Conservation (phyloP, 2,113 vertebrate species). For the Chamaea fasciata region DNA sequence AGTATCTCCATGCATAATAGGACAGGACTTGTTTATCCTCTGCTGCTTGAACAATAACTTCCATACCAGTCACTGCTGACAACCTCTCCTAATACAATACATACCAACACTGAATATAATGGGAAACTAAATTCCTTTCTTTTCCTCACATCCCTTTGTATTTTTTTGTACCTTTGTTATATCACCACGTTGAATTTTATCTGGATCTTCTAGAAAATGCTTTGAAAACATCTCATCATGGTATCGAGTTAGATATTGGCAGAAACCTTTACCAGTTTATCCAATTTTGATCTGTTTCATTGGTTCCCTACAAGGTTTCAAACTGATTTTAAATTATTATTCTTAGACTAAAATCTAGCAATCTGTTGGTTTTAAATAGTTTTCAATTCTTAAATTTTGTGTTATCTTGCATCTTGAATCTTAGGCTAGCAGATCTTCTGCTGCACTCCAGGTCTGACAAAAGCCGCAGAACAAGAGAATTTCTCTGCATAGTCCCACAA, state of each 20-base stretch:
- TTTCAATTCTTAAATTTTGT: background rate
- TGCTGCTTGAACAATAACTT: background rate
- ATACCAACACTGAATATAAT: background rate
- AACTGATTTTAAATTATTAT: background rate
- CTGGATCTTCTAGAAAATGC: background rate
- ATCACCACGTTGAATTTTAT: background rate
- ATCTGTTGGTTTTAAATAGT: background rate
- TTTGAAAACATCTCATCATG: background rate
- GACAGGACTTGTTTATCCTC: background rate
- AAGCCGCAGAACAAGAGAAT: background rate
- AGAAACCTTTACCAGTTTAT: background rate
- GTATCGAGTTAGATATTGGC: background rate
- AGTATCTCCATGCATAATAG: background rate
- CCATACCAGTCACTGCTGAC: background rate
- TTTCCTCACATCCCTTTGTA: background rate
- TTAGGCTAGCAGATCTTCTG: background rate
- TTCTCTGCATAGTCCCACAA: background rate
- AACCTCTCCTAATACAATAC: background rate
- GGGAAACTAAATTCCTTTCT: background rate
- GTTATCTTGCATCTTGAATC: background rate
- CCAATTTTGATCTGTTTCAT: background rate
- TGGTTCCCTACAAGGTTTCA: background rate
- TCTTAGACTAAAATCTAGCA: background rate
- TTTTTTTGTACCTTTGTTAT: background rate
- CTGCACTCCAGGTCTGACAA: background rate